Percentiles rank a stretch among this genome's conserved stretches.
phyloP scores from a whole-genome alignment of 1,140 invertebrate genomes.

The Polypedilum pembai region DNA sequence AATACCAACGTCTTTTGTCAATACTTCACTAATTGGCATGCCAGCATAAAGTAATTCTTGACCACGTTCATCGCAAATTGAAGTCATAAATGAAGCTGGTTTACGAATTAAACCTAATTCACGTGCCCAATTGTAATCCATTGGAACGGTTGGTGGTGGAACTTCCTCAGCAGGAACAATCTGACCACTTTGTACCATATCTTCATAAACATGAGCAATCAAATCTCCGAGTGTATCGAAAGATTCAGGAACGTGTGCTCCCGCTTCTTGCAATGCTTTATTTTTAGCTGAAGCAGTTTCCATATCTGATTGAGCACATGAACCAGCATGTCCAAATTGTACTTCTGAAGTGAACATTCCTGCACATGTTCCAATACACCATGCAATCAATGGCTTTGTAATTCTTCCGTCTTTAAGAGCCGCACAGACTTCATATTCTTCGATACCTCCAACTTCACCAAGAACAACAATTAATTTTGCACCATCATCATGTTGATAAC shows the following conservation, averaged over 20 bases:
- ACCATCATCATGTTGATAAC: slow-evolving; percentile 66
- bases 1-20: slow-evolving; percentile 85
- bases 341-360: slow-evolving; percentile 94
- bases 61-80: slow-evolving; percentile 97
- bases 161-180: slow-evolving; percentile 85
- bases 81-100: slow-evolving; percentile 98
- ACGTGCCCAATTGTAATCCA: slow-evolving; percentile 99
- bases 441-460: slow-evolving; percentile 98
- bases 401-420: slow-evolving; percentile 75
- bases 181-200: slow-evolving; percentile 70
- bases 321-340: slow-evolving; percentile 99
- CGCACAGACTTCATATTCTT: slow-evolving; percentile 94
- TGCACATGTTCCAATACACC: slow-evolving; percentile 94
- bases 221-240: slow-evolving; percentile 82
- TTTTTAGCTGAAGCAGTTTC: slow-evolving; percentile 96
- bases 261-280: slow-evolving; percentile 67
- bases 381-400: slow-evolving; percentile 92
- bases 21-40: slow-evolving; percentile 93
- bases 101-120: slow-evolving; percentile 97
- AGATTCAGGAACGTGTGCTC: slow-evolving; percentile 82
- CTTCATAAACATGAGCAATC: slow-evolving; percentile 67
- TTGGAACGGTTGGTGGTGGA: slow-evolving; percentile 96
- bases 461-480: slow-evolving; percentile 93
- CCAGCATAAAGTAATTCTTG: slow-evolving; percentile 97
- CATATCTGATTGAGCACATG: slow-evolving; percentile 89